Evolutionary conservation across 2,113 vertebrate species (phyloP).

Genomic region (Ciconia boyciana): DNA sequence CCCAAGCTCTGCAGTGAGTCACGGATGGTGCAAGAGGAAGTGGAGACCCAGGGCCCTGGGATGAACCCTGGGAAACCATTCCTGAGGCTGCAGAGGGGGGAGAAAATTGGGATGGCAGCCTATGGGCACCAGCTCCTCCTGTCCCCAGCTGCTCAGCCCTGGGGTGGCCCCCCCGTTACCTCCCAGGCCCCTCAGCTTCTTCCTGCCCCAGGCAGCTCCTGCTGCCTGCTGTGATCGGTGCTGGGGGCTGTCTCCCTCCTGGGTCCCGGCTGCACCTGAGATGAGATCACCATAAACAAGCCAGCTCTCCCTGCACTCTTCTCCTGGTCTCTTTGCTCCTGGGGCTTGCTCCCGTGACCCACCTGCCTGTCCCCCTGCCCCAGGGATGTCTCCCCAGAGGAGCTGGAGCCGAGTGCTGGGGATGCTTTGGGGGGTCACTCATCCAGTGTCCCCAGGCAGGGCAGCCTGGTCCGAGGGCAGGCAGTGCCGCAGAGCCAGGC

Average conservation of each 20-base stretch:
- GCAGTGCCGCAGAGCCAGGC: background rate
- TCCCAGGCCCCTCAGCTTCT: background rate
- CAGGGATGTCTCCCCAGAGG: background rate
- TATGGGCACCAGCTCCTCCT: background rate
- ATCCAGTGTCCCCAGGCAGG: background rate
- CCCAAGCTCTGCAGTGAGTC: background rate
- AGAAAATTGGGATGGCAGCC: background rate
- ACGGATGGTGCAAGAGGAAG: background rate
- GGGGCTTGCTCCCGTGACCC: background rate
- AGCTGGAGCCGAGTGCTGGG: background rate
- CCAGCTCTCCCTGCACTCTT: background rate
- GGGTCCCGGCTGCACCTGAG: background rate
- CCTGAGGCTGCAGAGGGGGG: background rate
- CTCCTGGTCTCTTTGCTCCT: background rate
- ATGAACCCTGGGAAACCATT: background rate
- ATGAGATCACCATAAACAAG: background rate
- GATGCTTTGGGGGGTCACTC: background rate
- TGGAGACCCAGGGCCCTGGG: background rate
- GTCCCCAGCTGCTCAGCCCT: background rate
- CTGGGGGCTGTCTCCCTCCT: background rate
- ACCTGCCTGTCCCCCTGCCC: fast-evolving
- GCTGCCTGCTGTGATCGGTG: background rate
- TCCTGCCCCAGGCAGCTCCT: slow-evolving; percentile 48
- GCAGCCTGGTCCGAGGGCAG: background rate
- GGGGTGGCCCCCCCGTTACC: background rate